Base-by-base conservation (phyloP, 2,888 invertebrate genomes). In the Rotaria socialis region DNA sequence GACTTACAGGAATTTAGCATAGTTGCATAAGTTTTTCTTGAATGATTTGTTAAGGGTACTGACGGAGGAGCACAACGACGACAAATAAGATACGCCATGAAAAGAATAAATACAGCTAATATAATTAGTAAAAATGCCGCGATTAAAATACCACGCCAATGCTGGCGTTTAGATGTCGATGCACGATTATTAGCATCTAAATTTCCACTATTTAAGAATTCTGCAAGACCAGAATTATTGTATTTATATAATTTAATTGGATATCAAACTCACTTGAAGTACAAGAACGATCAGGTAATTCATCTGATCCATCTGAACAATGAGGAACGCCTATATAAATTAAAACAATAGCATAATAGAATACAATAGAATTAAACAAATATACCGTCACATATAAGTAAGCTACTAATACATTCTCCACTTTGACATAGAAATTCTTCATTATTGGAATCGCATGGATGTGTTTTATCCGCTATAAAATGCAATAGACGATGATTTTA, bases 351-450 rank as follows among this genome's bases (percentile, higher is more conserved):
- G 7, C 7, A 27, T 27, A 14, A 67, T 1, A 27, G 11, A 67
- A 14, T 35, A 5, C 2, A 35, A 35, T 8, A 19, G 1, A 11
- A 67, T 11, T 3, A 67, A 35, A 67, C 0, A 14, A 35, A 27
- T 24, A 10, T 80, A 80, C 80, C 47, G 47, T 80, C 80, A 80
- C 80, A 80, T 80, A 47, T 14, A n/a, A 80, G 47, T 80, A 47
- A n/a, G 47, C n/a, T 80, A 80, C 80, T 80, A 80, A 80, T 80
- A 47, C 80, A 80, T 80, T 80, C 80, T 47, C 19, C 8, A 47
- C 41, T 80, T 24, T 16, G 14, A 47, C 80, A 80, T 19, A 43
- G 47, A 47, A n/a, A 80, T 80, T 80, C 80, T 11, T 80, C 80
- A 6, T 80, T 47, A 35, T 35, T 27, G 47, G 19, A 14, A 80